Base-by-base conservation (phyloP, 2,113 vertebrate genomes). In the Chaetura pelagica region DNA sequence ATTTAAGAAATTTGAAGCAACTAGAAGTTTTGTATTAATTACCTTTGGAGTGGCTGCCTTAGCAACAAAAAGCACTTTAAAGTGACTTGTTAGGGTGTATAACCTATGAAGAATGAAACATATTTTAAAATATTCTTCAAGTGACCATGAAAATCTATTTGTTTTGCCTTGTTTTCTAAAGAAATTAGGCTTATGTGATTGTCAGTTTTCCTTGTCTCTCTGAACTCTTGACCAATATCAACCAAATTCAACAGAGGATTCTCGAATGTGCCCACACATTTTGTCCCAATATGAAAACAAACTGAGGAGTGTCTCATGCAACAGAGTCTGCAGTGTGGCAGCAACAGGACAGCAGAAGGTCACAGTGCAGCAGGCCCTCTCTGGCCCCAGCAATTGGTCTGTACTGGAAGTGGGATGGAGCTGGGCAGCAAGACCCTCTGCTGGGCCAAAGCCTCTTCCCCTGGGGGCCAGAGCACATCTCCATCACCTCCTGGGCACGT, bases 371-470 rank as follows among this genome's bases (percentile, higher is more conserved):
- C 24, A 57, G 11, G n/a, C 24, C 32, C 15, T 23, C 52, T n/a
- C 76, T 20, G 55, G 26, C n/a, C 51, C 6, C 57, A 66, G 74
- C 34, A 52, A 72, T 15, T 13, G 27, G 24, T 46, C 22, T 10
- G 27, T 52, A 34, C 26, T 34, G 16, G 15, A 71, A 34, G 27
- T 0, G 0, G 2, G 52, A n/a, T 2, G 10, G 69, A 87, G 27
- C 38, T 0, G 0, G 52, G 52, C 38, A 64, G 49, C 0, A 4
- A 69, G 38, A 58, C 49, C 29, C 69, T 62, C 58, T 0, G n/a
- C 24, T 22, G 7, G 51, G 51, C 30, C 42, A 62, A 42, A 42
- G 17, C 12, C 16, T 38, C 40, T 49, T 24, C 19, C 22, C 15
- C 7, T 0, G 1, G 42, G 32, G n/a, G 46, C 32, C 54, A 35